Base-by-base conservation (phyloP, 1,140 invertebrate species). In the Amphibalanus amphitrite region DNA sequence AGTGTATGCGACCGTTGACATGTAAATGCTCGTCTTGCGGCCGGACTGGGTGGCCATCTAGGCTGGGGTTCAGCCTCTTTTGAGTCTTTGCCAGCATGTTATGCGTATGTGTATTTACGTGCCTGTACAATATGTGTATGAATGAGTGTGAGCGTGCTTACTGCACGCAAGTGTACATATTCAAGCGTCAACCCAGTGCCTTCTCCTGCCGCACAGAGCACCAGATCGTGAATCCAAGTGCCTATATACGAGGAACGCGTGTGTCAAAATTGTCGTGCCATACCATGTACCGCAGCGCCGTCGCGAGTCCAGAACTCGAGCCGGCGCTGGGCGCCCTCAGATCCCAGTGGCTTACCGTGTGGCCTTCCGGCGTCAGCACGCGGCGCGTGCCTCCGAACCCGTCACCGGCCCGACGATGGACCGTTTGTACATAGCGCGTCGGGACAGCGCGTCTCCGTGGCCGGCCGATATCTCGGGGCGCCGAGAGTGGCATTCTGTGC, bases 191-290 rank as follows among this genome's bases (percentile, higher is more conserved):
- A 26, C 33, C 29, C n/a, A n/a, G 33, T 69, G 69, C 47, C 33
- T 69, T 69, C 47, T 23, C 20, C 10, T 20, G 10, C 47, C 10
- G 47, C 10, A 20, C 47, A 13, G 47, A 13, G 47, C 47, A 59
- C 47, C 47, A 6, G 47, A 13, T 59, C 47, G 47, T 59, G 47
- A 69, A 29, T 69, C 26, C 47, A 69, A 69, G 69, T 40, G 40
- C n/a, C 33, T 69, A 28, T 70, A 71, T 28, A 72, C 30, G 29
- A 33, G 29, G 29, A 64, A 72, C 28, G 67, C 71, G 70, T 72
- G 70, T 33, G 29, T 72, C 33, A 71, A 69, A 69, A 33, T 64
- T 64, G 40, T 72, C 28, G 47, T 59, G 47, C 33, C 64, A 72
- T 38, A 70, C 28, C 59, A 28, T 72, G 20, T 72, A 33, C 33